These are phyloP conservation scores for Dicranocentrus wangi DNA, from an alignment of 2,888 invertebrate species.

Conservation along the genomic window DNA sequence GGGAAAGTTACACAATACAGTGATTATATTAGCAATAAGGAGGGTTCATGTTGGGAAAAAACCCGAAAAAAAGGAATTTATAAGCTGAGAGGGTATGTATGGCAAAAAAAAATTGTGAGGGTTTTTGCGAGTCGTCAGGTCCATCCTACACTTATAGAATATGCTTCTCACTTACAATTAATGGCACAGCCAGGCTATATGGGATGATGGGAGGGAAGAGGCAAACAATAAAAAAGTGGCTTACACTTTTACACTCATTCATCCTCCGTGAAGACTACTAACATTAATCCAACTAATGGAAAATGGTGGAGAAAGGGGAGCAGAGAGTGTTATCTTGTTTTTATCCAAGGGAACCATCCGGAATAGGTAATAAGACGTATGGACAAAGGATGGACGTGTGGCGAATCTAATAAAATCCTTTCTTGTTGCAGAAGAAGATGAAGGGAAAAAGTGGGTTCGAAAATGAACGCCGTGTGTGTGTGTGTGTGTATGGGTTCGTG, in stretches of 20 bases:
- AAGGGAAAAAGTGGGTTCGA: neutral
- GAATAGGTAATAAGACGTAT: slow-evolving; percentile 23
- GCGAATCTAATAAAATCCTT: neutral
- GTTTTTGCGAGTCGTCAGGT: too few relatives aligned
- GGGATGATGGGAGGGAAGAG: neutral
- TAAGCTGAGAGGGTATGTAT: too few relatives aligned
- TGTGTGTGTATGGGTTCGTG: too few relatives aligned
- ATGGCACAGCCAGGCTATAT: too few relatives aligned
- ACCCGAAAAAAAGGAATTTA: too few relatives aligned
- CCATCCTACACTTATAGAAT: too few relatives aligned
- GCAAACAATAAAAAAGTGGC: slow-evolving; percentile 10
- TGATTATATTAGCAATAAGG: too few relatives aligned
- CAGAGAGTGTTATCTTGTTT: slow-evolving; percentile 15
- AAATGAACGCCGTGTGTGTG: too few relatives aligned
- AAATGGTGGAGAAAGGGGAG: neutral
- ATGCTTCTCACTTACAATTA: too few relatives aligned
- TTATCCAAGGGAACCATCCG: neutral
- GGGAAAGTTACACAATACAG: neutral
- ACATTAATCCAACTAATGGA: slow-evolving; percentile 17
- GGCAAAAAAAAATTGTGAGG: too few relatives aligned
- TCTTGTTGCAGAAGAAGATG: neutral
- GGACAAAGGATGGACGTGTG: slow-evolving; percentile 14
- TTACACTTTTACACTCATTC: slow-evolving; percentile 2
- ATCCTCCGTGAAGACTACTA: neutral
- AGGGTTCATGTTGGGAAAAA: too few relatives aligned